Evolutionary conservation across 2,797 vertebrate genomes (phyloP), one percentile per base, ranked within the genome.

Genomic region (Crypturellus tataupa): DNA sequence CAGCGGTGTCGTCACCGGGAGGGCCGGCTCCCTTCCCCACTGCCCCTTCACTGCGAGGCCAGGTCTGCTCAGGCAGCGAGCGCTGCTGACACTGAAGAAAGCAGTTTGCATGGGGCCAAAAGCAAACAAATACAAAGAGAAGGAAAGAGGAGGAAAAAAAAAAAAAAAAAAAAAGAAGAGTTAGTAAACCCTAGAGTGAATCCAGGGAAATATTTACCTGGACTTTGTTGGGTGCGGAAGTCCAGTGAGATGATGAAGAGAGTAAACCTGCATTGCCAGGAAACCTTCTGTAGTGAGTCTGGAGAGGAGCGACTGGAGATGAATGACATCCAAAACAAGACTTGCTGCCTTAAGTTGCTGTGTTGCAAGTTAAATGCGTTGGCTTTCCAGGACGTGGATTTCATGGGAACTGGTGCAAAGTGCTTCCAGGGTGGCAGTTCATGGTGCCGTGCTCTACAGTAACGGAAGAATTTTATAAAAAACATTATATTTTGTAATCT

Each of bases 1-100:
- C 20, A 2, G 2, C 3, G 4, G 3, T 56, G 2, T 10, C 33
- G 37, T 7, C 33, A 33, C 53, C 3, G n/a, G 27, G 40, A 68
- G 51, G 47, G 23, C 23, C 21, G 10, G 47, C 47, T 23, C 47
- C 47, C 47, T 49, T 49, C 47, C 21, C 47, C 42, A 44, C 42
- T 17, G 42, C 42, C 42, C 42, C 42, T 39, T 39, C 39, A 39
- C 39, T 39, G 39, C 39, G 39, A 39, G 39, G 39, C 39, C 62
- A 69, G 51, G 77, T 65, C 83, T 75, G 40, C 46, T 51, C 39
- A 17, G 24, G 5, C 77, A 42, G 10, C 2, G 16, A 51, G 58
- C 23, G 82, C 31, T 59, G 18, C 39, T 1, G 0, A 18, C 39
- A 51, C 65, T 70, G 59, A 55, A 58, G 8, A 7, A 59, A 81